Conservation (phyloP, 2,888 invertebrate species). For the Eristalinus aeneus region DNA sequence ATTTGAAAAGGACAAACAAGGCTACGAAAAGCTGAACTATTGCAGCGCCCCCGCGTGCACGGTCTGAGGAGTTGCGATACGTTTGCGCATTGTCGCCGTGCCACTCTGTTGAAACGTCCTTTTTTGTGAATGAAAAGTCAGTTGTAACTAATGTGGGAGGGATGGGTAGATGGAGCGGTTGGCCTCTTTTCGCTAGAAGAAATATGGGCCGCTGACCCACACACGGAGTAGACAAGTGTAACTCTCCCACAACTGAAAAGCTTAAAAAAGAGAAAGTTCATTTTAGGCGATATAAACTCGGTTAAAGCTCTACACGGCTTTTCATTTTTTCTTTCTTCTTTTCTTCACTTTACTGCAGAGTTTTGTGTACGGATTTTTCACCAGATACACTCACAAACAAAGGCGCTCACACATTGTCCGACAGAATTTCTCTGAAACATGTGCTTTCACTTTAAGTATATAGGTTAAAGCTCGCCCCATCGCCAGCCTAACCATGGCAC, state of each 20-base stretch:
- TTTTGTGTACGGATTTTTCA: constrained; percentile 47
- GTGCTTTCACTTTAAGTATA: constrained; percentile 50
- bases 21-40: constrained; percentile 34
- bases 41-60: constrained; percentile 17
- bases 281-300: constrained; percentile 43
- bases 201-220: constrained; percentile 69
- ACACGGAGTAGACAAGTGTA: constrained; percentile 48
- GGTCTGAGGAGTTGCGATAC: background rate
- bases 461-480: constrained; percentile 47
- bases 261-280: constrained; percentile 65
- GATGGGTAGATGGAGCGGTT: constrained; percentile 29
- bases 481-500: constrained; percentile 20
- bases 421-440: constrained; percentile 26
- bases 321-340: background rate
- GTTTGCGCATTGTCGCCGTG: constrained; percentile 25
- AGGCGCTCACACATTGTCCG: background rate
- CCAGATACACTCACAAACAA: background rate
- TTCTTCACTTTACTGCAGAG: constrained; percentile 50
- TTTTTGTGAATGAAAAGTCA: constrained; percentile 69
- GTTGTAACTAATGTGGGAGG: constrained; percentile 52
- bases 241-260: constrained; percentile 47
- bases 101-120: constrained; percentile 49
- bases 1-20: constrained; percentile 22
- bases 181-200: constrained; percentile 44
- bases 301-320: constrained; percentile 53